Evolutionary conservation across 1,140 invertebrate genomes (phyloP), one percentile per base, ranked within the genome.

Genomic region (Drosophila pruinosa): DNA sequence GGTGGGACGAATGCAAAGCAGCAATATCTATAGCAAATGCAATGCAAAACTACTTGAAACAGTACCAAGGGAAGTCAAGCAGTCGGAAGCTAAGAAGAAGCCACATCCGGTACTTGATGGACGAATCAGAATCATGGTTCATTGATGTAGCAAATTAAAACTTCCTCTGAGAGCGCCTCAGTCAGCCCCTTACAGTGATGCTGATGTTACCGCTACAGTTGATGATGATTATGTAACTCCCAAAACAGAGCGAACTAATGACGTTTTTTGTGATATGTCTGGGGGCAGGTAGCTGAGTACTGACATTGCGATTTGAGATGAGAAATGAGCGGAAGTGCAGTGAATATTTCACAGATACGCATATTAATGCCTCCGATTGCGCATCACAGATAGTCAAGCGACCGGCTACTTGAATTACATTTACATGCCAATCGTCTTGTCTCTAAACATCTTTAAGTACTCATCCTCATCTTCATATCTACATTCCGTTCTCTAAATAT

Each of bases 121-220:
- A 59, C 63, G 77, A 75, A 85, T 85, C 75, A 75, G 62, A 56
- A 62, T 28, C 80, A 86, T 63, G 82, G 82, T 90, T 90, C 88
- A 90, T 90, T 90, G 82, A 89, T 78, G 88, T 77, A 79, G 69
- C 88, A 89, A 89, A 89, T 89, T 89, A 88, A 72, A 80, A 90
- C 88, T 88, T 89, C 88, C 88, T 89, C 65, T 85, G 85, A 75
- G 80, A 89, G 59, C 63, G 45, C 50, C 62, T 53, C 65, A 12
- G 22, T 41, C 22, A 71, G 26, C 21, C 3, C 4, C 41, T 34
- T 31, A 2, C 17, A 14, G 31, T 38, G 59, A 26, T 48, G 45
- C 12, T 50, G 54, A n/a, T 41, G 34, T n/a, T n/a, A n/a, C n/a
- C n/a, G n/a, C n/a, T n/a, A 24, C 14, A 43, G 10, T 39, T 26